These are phyloP conservation scores for Numenius arquata DNA, from an alignment of 2,113 vertebrate species.

Conservation along the genomic window DNA sequence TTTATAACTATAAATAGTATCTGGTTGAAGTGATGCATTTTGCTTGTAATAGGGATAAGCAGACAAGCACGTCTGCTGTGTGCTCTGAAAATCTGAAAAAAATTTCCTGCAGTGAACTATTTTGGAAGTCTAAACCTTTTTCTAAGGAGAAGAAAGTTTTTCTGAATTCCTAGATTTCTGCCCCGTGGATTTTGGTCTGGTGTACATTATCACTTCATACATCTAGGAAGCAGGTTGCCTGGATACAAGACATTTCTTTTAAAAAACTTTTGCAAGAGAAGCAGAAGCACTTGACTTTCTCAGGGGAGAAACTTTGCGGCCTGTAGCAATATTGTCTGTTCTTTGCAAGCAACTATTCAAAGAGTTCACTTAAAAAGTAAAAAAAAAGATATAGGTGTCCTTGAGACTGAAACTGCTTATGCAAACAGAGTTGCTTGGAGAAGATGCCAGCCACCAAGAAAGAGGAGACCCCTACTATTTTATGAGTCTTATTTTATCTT, in stretches of 20 bases:
- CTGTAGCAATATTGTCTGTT: background rate
- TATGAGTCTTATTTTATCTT: background rate
- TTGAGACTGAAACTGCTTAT: background rate
- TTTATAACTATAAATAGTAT: background rate
- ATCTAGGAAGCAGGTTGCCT: background rate
- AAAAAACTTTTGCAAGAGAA: background rate
- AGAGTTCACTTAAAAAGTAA: background rate
- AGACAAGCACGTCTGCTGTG: background rate
- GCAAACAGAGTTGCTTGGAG: background rate
- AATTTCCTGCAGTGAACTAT: background rate
- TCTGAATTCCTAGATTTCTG: background rate
- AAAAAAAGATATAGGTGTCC: background rate
- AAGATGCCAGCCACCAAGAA: background rate
- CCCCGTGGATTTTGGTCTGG: background rate
- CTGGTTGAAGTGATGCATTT: background rate
- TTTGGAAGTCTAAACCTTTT: background rate
- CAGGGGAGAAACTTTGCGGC: background rate
- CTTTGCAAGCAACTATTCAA: background rate
- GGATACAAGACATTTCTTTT: background rate
- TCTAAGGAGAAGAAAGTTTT: background rate
- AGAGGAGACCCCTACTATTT: background rate
- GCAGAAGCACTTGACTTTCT: background rate
- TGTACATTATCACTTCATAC: background rate
- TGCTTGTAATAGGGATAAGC: background rate
- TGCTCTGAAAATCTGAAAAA: background rate